Base-by-base conservation (phyloP, 1,140 invertebrate genomes). In the Drosophila tani region DNA sequence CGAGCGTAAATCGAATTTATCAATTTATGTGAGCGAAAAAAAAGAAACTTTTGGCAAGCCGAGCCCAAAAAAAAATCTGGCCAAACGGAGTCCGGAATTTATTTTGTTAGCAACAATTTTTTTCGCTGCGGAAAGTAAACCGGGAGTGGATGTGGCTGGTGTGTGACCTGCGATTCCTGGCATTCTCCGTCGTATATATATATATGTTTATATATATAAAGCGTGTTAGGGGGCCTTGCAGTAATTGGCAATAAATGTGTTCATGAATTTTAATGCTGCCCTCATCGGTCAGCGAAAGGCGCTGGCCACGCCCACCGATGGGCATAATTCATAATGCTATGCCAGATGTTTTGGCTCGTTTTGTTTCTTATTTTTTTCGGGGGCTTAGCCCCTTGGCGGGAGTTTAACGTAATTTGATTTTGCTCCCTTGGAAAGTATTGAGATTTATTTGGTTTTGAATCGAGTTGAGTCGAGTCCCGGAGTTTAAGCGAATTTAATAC, bases 221-320 rank as follows among this genome's bases (percentile, higher is more conserved):
- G 82, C 86, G 81, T 90, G 81, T 73, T 75, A 24, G 58, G 70
- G 70, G 70, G 70, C 86, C 69, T 63, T 75, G 81, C 82, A 84
- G 85, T 90, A 90, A 90, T 90, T 90, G 85, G 85, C 85, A 90
- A 90, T 90, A 90, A 90, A 90, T 90, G 85, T 90, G 86, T 90
- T 90, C 85, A 90, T 90, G 85, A 90, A 90, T 90, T 90, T 90
- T 90, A 90, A 90, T 90, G 85, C 62, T 73, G 64, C 67, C 46
- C 62, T 69, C 57, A 70, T 65, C 64, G 85, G 85, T 88, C 85
- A 90, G 85, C 66, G 43, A 65, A 69, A 71, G 66, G 38, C 69
- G 50, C 43, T 67, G 35, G 15, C 40, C 50, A 58, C 53, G 47
- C 62, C 74, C 55, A 32, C 41, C 50, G 14, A 17, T 11, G 56